Conservation (phyloP, 2,797 vertebrate species). For the Perodicticus potto region DNA sequence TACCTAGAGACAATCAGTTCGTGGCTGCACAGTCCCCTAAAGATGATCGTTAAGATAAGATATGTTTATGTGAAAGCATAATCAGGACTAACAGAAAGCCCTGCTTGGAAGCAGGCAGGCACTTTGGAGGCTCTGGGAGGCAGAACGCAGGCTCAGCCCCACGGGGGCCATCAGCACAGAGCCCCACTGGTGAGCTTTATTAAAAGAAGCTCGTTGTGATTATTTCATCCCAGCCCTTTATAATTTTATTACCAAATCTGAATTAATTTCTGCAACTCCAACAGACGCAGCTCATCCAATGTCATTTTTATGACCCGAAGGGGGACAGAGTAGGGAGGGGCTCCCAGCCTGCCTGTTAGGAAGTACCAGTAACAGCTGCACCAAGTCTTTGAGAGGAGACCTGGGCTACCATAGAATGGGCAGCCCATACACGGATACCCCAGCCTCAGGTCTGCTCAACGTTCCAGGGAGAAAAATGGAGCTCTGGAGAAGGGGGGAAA, state of each 20-base stretch:
- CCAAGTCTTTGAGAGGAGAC: neutral
- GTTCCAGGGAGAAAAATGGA: neutral
- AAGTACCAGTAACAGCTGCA: neutral
- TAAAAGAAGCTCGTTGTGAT: conserved; percentile 79
- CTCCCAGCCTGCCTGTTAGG: neutral
- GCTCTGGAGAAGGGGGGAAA: neutral
- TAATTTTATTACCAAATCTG: conserved; percentile 69
- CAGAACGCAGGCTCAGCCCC: conserved; percentile 47
- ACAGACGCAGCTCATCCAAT: neutral
- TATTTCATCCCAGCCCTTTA: conserved; percentile 68
- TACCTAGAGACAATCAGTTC: neutral
- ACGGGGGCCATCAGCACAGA: conserved; percentile 37
- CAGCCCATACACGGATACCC: neutral
- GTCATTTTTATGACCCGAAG: neutral
- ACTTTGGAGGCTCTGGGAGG: conserved; percentile 30
- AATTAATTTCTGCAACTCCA: conserved; percentile 72
- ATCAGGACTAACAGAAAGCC: conserved; percentile 49
- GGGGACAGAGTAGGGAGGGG: neutral
- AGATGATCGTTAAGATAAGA: conserved; percentile 76
- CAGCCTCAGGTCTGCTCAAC: neutral
- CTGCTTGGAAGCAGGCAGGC: conserved; percentile 35
- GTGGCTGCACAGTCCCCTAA: conserved; percentile 23
- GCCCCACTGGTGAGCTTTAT: conserved; percentile 74
- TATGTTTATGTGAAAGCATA: conserved; percentile 37
- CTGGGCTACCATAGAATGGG: neutral